Percentiles rank a stretch among this genome's conserved stretches.
Conservation (phyloP, 2,797 vertebrate species). For the Tenualosa thibaudeaui region DNA sequence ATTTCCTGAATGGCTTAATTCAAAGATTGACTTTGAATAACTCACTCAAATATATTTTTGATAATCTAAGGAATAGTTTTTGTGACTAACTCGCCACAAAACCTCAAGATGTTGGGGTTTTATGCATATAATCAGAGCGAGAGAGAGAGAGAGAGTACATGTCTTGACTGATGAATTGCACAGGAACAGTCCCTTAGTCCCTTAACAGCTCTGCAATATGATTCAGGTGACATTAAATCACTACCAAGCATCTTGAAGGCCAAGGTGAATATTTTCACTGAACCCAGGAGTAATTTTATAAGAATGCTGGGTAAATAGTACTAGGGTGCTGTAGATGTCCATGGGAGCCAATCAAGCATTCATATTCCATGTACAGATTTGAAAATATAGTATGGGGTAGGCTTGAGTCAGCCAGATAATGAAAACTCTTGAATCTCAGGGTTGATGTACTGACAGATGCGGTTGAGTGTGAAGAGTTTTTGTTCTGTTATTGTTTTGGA, state of each 20-base stretch:
- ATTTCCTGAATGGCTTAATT: neutral
- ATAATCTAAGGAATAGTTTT: neutral
- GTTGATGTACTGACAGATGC: neutral
- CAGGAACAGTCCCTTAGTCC: neutral
- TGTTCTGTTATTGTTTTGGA: neutral
- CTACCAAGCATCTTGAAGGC: neutral
- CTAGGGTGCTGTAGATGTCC: neutral
- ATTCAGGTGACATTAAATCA: neutral
- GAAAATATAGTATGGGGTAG: neutral
- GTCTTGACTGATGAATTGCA: neutral
- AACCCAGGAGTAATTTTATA: neutral
- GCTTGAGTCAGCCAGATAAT: neutral
- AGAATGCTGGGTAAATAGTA: neutral
- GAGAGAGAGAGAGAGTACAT: neutral
- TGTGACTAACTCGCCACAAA: neutral
- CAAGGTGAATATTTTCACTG: neutral
- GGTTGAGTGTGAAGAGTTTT: neutral
- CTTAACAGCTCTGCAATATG: too few species aligned
- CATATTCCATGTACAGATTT: neutral
- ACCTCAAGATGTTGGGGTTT: too few species aligned
- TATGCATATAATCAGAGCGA: too few species aligned
- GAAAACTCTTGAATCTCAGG: neutral
- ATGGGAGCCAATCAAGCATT: too few species aligned
- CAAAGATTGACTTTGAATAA: neutral
- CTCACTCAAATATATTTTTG: neutral